These are phyloP conservation scores for Lamellibrachia satsuma DNA, from an alignment of 2,888 invertebrate genomes.

Conservation along the genomic window DNA sequence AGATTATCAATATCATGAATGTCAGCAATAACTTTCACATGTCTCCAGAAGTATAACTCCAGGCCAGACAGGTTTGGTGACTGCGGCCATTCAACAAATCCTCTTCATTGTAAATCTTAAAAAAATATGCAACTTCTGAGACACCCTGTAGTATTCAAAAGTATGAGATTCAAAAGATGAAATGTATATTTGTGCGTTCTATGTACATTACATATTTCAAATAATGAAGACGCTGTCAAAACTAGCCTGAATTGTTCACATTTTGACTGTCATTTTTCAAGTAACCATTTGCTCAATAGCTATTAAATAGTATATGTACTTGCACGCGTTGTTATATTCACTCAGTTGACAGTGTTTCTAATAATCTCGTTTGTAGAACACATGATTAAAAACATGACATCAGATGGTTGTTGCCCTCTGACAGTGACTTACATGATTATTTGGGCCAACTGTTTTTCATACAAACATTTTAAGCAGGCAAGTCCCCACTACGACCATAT, in stretches of 20 bases:
- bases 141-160: not conserved
- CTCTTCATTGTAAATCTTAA: too few species aligned
- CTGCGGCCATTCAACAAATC: too few species aligned
- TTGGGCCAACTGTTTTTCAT: not conserved
- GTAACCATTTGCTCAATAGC: not conserved
- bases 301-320: not conserved
- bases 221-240: not conserved
- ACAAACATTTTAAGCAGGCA: not conserved
- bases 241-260: not conserved
- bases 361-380: not conserved
- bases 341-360: not conserved
- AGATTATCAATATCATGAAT: too few species aligned
- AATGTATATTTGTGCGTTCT: constrained; percentile 7
- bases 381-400: not conserved
- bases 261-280: not conserved
- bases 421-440: not conserved
- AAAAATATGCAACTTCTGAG: too few species aligned
- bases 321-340: not conserved
- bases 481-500: not conserved
- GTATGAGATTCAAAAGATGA: not conserved
- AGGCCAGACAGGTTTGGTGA: too few species aligned
- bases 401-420: not conserved
- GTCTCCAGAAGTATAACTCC: too few species aligned
- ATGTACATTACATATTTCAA: not conserved
- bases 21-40: too few species aligned